A percentile compares a stretch with the other conserved stretches of the same genome.
Conservation (phyloP, 2,797 vertebrate genomes). For the Parambassis ranga region DNA sequence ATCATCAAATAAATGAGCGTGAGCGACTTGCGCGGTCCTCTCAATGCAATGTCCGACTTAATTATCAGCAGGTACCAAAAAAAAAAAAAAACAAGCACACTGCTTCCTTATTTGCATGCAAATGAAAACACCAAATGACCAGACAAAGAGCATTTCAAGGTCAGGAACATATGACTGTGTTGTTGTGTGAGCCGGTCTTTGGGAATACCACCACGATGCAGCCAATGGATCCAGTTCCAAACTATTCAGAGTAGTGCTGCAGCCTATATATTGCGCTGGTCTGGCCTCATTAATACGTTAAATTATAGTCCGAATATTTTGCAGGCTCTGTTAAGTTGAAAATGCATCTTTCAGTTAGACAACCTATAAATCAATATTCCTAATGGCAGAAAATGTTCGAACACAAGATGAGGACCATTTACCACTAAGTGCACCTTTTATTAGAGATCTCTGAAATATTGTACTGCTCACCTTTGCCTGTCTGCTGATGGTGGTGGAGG, state of each 20-base stretch:
- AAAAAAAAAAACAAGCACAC: neutral
- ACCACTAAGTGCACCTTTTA: neutral
- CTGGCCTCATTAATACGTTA: no score
- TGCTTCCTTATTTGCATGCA: constrained; percentile 41
- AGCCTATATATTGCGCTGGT: no score
- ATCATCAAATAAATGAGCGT: constrained; percentile 6
- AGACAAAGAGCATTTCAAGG: constrained; percentile 23
- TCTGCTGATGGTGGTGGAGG: neutral
- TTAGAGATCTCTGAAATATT: neutral
- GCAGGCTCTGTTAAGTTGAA: neutral
- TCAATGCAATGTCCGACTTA: neutral
- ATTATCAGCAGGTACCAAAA: constrained; percentile 19
- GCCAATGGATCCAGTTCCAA: neutral
- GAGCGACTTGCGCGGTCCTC: neutral
- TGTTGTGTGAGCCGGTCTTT: neutral
- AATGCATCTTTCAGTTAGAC: neutral
- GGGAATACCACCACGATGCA: neutral
- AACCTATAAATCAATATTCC: neutral
- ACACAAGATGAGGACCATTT: neutral
- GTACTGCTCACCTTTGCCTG: neutral
- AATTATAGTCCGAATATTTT: no score
- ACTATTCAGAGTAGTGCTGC: neutral
- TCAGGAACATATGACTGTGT: neutral
- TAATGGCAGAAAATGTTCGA: neutral
- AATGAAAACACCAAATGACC: constrained; percentile 24